Base-by-base conservation (phyloP, 53 echinoderm and acorn worm genomes). In the Glandiceps talaboti region DNA sequence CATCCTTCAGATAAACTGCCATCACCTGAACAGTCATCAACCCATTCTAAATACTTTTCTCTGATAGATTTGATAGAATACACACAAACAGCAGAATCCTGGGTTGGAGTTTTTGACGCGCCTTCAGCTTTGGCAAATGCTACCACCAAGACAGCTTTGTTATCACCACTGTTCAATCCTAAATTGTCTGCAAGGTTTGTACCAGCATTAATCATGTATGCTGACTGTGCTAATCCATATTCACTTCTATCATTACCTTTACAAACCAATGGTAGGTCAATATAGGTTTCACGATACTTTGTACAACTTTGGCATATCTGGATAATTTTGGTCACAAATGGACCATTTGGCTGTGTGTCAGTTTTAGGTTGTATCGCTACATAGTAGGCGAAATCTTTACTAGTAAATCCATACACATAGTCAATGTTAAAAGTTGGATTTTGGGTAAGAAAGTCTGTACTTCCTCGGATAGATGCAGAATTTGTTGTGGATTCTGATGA, bases 171-270 rank as follows among this genome's bases (percentile, higher is more conserved):
- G 64, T 45, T 45, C 64, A 45, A 45, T 45, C 64, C 64, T 20
- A 45, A 45, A 20, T 45, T 20, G 6, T 45, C 6, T 6, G 64
- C 64, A 45, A 45, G 64, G 20, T 45, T 20, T 12, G 32, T 31
- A 33, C 91, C 90, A 0, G 85, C 88, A 73, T 91, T 80, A 10
- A 91, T 80, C 27, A 93, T 73, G 33, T 89, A 87, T 0, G 93
- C 99, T 26, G 91, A 89, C 85, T 91, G 87, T 26, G 90, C 91
- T 1, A 99, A 80, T 73, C 89, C 93, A 88, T 99, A 99, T 20
- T 76, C 79, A 14, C 74, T 78, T 0, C 77, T 84, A 12, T 74
- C 72, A 33, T 76, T 80, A 0, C 82, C 32, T 10, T 28, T 73
- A 75, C 99, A 99, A 25, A 82, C 77, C 1, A 95, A 83, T 0